Base-by-base conservation (phyloP, 2,888 invertebrate species). In the Entomobrya multifasciata region DNA sequence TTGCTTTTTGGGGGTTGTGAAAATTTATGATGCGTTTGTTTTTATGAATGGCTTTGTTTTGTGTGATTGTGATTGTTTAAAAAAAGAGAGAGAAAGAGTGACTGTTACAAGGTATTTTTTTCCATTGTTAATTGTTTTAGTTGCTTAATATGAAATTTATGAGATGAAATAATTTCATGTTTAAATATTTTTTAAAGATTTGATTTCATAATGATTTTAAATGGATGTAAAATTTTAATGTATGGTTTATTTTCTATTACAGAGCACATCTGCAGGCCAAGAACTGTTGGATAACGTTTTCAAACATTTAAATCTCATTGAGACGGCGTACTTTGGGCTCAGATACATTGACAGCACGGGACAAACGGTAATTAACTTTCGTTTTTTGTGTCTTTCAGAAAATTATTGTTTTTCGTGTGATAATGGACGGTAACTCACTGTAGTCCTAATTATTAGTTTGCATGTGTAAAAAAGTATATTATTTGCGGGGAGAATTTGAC, bases 291-390 rank as follows among this genome's bases (percentile, higher is more conserved):
- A 98, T 93, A 96, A 97, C 91, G 97, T 98, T 76, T 98, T 97
- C 93, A 95, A 96, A 91, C 97, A 98, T 93, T 94, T 99, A 91
- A 98, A 98, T 93, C 95, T 99, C 86, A 94, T 98, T 92, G 98
- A 99, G 93, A 98, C 98, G 77, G 97, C 98, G 89, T 99, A 98
- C 93, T 99, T 99, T 93, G 98, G 99, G 77, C 95, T 99, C 72
- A 95, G 98, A 90, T 99, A 96, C 93, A 95, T 98, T 88, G 98
- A 98, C 93, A 95, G 96, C 92, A 96, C 97, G 91, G 97, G 96
- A 92, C 98, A 98, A 94, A 96, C 98, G 94, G 98, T 98, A 94
- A 95, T 95, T 92, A 90, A 25, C 36, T 36, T 36, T 36, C 36
- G 8, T 36, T 36, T 36, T 20, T 65, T 6, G 41, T 25, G 8